Evolutionary conservation across 2,113 vertebrate species (phyloP).

Genomic region (Melospiza georgiana): DNA sequence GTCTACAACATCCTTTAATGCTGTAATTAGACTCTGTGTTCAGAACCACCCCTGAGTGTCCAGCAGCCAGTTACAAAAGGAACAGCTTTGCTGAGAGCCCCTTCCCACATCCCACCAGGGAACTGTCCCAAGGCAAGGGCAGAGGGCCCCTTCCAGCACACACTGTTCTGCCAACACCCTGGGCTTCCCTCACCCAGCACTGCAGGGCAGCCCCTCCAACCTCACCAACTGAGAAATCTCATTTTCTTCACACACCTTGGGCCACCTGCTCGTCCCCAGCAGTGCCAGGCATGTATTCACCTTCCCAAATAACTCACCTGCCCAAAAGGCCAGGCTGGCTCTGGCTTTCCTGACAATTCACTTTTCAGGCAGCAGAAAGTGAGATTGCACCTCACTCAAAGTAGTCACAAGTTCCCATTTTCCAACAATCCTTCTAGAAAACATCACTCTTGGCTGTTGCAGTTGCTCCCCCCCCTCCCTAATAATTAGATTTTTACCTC

Average conservation of each 20-base stretch:
- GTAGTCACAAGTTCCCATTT: neutral
- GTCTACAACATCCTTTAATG: neutral
- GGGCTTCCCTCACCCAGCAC: neutral
- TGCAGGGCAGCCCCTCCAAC: neutral
- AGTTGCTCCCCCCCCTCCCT: neutral
- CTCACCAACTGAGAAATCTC: neutral
- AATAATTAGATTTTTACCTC: constrained; percentile 28
- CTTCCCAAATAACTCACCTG: neutral
- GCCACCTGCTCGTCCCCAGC: neutral
- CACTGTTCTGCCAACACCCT: neutral
- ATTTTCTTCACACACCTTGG: fast-evolving
- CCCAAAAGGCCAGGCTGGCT: neutral
- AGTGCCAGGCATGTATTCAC: neutral
- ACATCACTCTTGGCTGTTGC: neutral
- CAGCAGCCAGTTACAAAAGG: neutral
- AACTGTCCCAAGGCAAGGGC: fast-evolving
- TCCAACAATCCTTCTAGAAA: neutral
- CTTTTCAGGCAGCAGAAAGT: neutral
- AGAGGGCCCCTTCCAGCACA: neutral
- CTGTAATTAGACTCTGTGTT: neutral
- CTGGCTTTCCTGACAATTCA: neutral
- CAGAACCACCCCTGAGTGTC: neutral
- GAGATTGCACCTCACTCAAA: neutral
- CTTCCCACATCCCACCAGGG: neutral
- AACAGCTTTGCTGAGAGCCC: neutral